Evolutionary conservation across 1,140 invertebrate genomes (phyloP).

Genomic region (Latrodectus geometricus): DNA sequence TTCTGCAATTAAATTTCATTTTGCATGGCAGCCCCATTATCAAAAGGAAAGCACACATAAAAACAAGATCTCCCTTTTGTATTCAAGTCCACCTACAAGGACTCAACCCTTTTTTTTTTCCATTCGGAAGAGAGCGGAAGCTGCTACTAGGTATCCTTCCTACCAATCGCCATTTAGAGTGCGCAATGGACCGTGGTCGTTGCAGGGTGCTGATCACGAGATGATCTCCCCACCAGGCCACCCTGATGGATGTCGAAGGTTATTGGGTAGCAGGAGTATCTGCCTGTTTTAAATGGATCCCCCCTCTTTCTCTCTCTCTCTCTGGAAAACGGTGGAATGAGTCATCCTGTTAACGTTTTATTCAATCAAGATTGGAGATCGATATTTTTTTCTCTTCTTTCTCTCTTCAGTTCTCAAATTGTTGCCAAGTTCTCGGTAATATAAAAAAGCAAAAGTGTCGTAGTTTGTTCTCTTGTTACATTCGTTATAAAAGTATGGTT

Average conservation of each 20-base stretch:
- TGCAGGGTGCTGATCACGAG: constrained; percentile 38
- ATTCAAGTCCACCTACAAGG: neutral
- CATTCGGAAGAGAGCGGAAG: constrained; percentile 18
- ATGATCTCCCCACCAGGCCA: neutral
- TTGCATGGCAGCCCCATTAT: constrained; percentile 5
- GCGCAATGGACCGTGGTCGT: constrained; percentile 56
- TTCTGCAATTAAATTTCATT: constrained; percentile 19
- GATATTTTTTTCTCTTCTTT: neutral
- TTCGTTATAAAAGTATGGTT: neutral
- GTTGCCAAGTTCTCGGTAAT: neutral
- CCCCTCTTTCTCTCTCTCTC: no score
- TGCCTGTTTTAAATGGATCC: neutral
- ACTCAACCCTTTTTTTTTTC: constrained; percentile 47
- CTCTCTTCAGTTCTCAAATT: no score
- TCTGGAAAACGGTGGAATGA: neutral
- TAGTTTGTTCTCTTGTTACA: neutral
- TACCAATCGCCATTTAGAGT: constrained; percentile 46
- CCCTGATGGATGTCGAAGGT: constrained; percentile 49
- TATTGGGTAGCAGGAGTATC: constrained; percentile 23
- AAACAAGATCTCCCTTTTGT: constrained; percentile 14
- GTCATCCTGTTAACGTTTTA: neutral
- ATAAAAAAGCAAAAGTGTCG: neutral
- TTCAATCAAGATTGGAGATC: neutral
- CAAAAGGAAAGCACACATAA: neutral
- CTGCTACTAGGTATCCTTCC: constrained; percentile 53